Evolutionary conservation across 2,797 vertebrate genomes (phyloP).

Genomic region (Steatocranus sp.): DNA sequence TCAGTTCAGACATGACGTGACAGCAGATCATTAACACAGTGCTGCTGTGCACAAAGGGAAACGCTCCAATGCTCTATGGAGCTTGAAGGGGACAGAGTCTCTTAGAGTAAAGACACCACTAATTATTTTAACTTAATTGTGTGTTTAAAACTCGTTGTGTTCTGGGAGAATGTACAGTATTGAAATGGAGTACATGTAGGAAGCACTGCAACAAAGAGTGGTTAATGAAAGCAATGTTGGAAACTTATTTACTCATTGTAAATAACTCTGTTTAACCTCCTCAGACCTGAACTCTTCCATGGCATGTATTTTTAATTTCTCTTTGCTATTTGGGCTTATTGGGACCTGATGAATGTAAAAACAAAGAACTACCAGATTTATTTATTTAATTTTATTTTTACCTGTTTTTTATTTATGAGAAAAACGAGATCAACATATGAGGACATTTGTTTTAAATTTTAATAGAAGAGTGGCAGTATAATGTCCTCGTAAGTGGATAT

Average conservation of each 20-base stretch:
- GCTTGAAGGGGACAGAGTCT: background rate
- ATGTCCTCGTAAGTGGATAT: background rate
- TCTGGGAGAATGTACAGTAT: background rate
- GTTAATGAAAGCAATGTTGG: background rate
- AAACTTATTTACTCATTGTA: background rate
- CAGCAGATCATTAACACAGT: background rate
- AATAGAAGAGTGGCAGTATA: background rate
- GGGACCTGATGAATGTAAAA: fast-evolving
- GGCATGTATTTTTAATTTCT: background rate
- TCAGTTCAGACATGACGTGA: background rate
- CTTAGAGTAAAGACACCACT: background rate
- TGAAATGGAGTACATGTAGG: background rate
- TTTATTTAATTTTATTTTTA: background rate
- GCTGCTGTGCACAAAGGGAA: background rate
- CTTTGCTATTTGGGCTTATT: background rate
- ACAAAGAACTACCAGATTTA: background rate
- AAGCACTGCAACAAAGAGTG: background rate
- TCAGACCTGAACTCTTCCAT: fast-evolving
- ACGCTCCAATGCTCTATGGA: background rate
- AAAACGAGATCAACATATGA: background rate
- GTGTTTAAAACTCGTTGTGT: background rate
- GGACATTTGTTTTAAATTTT: background rate
- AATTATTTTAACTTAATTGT: background rate
- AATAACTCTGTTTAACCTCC: background rate
- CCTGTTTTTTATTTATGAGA: background rate